phyloP scores from a whole-genome alignment of 2,888 invertebrate species.

The Eupithecia insigniata region DNA sequence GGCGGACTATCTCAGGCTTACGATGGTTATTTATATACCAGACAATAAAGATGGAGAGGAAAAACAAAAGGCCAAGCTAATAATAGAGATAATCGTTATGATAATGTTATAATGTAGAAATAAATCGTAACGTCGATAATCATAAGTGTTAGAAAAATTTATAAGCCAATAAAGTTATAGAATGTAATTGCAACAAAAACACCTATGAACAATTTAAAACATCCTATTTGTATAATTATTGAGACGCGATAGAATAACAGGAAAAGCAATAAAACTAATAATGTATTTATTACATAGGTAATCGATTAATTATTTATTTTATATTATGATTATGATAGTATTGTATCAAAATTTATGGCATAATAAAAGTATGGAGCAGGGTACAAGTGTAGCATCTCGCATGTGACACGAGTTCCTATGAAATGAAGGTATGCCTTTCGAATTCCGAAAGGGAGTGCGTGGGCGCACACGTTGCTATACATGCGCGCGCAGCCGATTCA shows the following conservation, averaged over 20 bases:
- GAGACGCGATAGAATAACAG: constrained; percentile 38
- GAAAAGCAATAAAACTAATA: constrained; percentile 42
- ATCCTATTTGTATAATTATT: constrained; percentile 25
- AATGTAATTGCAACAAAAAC: constrained; percentile 34
- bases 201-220: constrained; percentile 36
- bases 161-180: constrained; percentile 34
- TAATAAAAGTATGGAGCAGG: constrained; percentile 42
- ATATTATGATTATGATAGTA: constrained; percentile 43
- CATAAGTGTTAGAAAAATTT: constrained; percentile 43
- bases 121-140: constrained; percentile 1
- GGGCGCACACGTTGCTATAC: constrained; percentile 66
- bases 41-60: constrained; percentile 62
- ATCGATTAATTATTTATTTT: constrained; percentile 42
- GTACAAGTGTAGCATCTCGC: constrained; percentile 35
- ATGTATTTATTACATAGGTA: constrained; percentile 37
- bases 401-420: constrained; percentile 36
- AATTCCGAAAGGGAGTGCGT: constrained; percentile 78
- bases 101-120: constrained; percentile 8
- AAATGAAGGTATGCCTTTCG: constrained; percentile 70
- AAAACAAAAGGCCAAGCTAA: constrained; percentile 80
- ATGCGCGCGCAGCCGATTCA: constrained; percentile 35
- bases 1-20: constrained; percentile 72
- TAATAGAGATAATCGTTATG: constrained; percentile 74
- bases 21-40: constrained; percentile 78
- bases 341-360: constrained; percentile 43